Conservation (phyloP, 2,888 invertebrate genomes). For the Diaprepes abbreviatus region DNA sequence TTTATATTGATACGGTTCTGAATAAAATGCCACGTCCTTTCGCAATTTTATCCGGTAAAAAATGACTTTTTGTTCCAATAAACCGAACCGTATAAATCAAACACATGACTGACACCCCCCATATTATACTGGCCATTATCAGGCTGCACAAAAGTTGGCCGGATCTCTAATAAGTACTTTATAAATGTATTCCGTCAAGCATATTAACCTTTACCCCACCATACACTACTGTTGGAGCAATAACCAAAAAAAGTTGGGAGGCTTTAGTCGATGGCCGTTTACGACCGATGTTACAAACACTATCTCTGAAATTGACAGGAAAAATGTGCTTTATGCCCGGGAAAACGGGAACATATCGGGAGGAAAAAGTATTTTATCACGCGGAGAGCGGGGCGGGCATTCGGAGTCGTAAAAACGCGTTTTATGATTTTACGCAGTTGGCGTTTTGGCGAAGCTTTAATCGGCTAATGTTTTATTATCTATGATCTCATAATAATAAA, state of each 20-base stretch:
- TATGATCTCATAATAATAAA: too few species aligned
- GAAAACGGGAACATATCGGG: slow-evolving; percentile 12
- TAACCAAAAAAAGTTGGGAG: slow-evolving; percentile 21
- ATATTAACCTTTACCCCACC: neutral
- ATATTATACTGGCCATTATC: neutral
- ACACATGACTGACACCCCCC: slow-evolving; percentile 4
- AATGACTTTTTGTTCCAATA: neutral
- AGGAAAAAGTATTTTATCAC: slow-evolving; percentile 5
- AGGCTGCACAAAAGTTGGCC: neutral
- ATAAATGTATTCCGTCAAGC: slow-evolving; percentile 4
- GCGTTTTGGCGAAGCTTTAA: neutral
- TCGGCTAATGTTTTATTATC: neutral
- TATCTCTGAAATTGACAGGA: slow-evolving; percentile 58
- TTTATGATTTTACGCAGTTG: neutral
- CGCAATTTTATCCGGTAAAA: too few species aligned
- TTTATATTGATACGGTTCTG: too few species aligned
- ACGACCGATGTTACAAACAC: slow-evolving; percentile 29
- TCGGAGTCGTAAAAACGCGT: slow-evolving; percentile 28
- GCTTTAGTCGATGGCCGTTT: slow-evolving; percentile 27
- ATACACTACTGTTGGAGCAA: neutral
- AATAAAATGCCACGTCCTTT: too few species aligned
- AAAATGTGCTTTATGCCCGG: slow-evolving; percentile 52
- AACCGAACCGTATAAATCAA: neutral
- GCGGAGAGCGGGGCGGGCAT: neutral
- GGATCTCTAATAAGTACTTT: neutral